Conservation (phyloP, 2,797 vertebrate species). For the Loris lydekkerianus region DNA sequence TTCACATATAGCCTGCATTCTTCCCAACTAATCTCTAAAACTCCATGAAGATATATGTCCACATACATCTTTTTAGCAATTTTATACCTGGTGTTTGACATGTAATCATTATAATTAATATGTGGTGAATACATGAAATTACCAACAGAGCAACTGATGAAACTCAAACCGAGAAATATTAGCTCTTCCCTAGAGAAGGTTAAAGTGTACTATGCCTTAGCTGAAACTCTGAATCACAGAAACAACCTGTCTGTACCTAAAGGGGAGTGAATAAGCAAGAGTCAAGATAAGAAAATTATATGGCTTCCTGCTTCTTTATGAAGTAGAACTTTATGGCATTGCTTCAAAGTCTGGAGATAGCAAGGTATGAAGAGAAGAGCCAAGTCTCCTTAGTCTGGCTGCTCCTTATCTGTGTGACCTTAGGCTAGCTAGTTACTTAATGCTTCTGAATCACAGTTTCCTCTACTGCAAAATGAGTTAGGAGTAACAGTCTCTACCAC, state of each 20-base stretch:
- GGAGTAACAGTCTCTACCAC: not conserved
- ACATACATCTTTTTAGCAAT: slow-evolving; percentile 33
- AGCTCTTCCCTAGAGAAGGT: not conserved
- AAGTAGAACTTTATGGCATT: not conserved
- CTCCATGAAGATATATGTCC: not conserved
- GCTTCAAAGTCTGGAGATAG: slow-evolving; percentile 36
- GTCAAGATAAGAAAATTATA: slow-evolving; percentile 9
- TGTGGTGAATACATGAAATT: not conserved
- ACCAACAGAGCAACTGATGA: not conserved
- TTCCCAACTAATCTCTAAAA: slow-evolving; percentile 28
- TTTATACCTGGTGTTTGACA: not conserved
- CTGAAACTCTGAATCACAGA: not conserved
- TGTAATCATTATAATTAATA: slow-evolving; percentile 12
- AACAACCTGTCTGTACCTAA: not conserved
- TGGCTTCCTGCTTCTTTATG: slow-evolving; percentile 41
- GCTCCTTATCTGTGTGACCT: not conserved
- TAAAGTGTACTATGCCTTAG: not conserved
- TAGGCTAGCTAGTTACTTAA: not conserved
- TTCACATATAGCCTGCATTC: slow-evolving; percentile 3
- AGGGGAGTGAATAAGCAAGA: not conserved
- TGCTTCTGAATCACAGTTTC: slow-evolving; percentile 2
- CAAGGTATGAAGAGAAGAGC: not conserved
- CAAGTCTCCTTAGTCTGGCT: not conserved
- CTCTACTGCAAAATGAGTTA: not conserved
- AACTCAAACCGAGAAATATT: not conserved